Conservation (phyloP, 2,797 vertebrate species). For the Dromococcyx pavoninus region DNA sequence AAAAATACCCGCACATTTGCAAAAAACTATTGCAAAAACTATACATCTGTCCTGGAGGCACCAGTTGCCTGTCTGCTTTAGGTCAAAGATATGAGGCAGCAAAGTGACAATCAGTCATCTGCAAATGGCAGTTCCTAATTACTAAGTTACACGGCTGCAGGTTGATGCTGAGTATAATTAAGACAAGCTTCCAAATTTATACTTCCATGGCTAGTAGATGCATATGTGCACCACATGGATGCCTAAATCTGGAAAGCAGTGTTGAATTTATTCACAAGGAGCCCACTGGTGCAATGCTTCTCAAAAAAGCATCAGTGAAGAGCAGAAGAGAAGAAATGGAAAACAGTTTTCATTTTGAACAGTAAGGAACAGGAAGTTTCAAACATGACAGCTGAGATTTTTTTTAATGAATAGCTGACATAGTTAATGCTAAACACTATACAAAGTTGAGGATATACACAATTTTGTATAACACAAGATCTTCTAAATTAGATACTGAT, state of each 20-base stretch:
- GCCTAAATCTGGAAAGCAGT: background rate
- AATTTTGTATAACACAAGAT: background rate
- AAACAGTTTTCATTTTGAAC: background rate
- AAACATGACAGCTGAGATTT: background rate
- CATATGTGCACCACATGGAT: background rate
- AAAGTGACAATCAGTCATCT: background rate
- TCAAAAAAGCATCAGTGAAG: background rate
- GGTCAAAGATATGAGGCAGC: background rate
- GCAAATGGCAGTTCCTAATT: background rate
- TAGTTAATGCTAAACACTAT: background rate
- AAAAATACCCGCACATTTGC: background rate
- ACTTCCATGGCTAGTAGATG: background rate
- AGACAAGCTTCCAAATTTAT: background rate
- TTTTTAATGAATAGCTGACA: background rate
- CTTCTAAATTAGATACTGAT: background rate
- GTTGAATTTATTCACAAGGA: background rate
- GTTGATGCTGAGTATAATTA: background rate
- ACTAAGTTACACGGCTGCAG: background rate
- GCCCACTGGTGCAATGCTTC: background rate
- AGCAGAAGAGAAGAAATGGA: background rate
- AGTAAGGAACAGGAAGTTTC: background rate
- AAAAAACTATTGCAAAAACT: fast-evolving
- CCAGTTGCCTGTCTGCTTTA: background rate
- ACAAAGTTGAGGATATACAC: background rate
- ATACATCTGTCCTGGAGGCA: background rate